Evolutionary conservation across 2,797 vertebrate genomes (phyloP).

Genomic region (Betta splendens): DNA sequence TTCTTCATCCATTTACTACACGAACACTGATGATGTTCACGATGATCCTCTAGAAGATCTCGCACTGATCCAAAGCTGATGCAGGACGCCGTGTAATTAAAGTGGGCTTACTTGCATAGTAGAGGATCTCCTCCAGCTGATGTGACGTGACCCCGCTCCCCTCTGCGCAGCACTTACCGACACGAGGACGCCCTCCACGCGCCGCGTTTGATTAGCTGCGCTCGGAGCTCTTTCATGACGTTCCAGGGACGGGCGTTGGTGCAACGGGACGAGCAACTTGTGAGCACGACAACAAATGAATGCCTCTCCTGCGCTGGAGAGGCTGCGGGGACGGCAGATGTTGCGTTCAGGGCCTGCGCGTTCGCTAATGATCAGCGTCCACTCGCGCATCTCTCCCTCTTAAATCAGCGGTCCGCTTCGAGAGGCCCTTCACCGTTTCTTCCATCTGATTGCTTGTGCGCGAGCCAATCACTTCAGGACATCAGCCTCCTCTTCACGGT

Average conservation of each 20-base stretch:
- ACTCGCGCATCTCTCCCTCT: slow-evolving; percentile 70
- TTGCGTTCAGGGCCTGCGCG: slow-evolving; percentile 18
- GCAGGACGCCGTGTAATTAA: slow-evolving; percentile 6
- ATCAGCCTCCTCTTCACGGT: slow-evolving; percentile 63
- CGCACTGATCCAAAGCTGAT: slow-evolving; percentile 6
- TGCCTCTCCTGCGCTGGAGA: slow-evolving; percentile 14
- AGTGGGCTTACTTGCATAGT: slow-evolving; percentile 64
- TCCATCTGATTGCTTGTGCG: slow-evolving; percentile 79
- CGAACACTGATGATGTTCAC: too few species aligned
- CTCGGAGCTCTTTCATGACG: slow-evolving; percentile 51
- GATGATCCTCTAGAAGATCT: too few species aligned
- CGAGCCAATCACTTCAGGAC: slow-evolving; percentile 82
- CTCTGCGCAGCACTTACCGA: slow-evolving; percentile 38
- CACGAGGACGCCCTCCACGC: slow-evolving; percentile 54
- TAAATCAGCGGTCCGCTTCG: slow-evolving; percentile 74
- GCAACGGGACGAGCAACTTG: slow-evolving; percentile 30
- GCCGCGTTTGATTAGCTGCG: slow-evolving; percentile 65
- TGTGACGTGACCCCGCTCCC: slow-evolving; percentile 34
- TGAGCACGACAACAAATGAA: slow-evolving; percentile 49
- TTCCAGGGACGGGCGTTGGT: slow-evolving; percentile 58
- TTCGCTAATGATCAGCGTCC: slow-evolving; percentile 21
- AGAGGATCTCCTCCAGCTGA: slow-evolving; percentile 47
- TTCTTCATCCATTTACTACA: too few species aligned
- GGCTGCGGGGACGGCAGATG: slow-evolving; percentile 14
- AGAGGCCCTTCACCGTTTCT: slow-evolving; percentile 72